Evolutionary conservation across 2,113 vertebrate genomes (phyloP).

Genomic region (Triplophysa dalaica): DNA sequence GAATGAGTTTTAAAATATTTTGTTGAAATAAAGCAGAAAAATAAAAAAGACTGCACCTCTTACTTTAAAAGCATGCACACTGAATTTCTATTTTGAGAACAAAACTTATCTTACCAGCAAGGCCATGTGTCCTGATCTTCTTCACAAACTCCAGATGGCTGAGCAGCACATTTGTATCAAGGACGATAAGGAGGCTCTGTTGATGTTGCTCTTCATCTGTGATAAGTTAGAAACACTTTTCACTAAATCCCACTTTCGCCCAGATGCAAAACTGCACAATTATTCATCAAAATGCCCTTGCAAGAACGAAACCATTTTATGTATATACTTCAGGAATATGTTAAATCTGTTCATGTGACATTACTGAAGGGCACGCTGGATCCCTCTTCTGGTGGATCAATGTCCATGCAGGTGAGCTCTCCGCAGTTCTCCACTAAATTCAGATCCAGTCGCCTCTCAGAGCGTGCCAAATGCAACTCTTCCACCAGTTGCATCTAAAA

Average conservation of each 20-base stretch:
- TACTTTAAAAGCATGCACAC: no score
- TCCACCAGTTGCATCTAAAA: conserved; percentile 83
- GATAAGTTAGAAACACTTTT: not conserved
- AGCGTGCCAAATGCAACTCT: conserved; percentile 83
- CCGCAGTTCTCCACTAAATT: conserved; percentile 78
- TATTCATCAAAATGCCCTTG: no score
- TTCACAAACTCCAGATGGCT: conserved; percentile 88
- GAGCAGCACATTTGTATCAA: conserved; percentile 94
- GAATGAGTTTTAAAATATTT: not conserved
- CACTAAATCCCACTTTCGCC: not conserved
- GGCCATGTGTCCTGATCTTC: conserved; percentile 76
- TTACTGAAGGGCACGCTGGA: conserved; percentile 67
- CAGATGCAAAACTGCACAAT: not conserved
- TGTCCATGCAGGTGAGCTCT: conserved; percentile 89
- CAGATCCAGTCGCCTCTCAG: conserved; percentile 76
- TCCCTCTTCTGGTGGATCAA: conserved; percentile 80
- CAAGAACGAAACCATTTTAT: no score
- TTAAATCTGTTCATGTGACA: conserved; percentile 2
- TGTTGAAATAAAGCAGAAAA: not conserved
- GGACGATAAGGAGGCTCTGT: conserved; percentile 79
- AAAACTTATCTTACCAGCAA: conserved; percentile 75
- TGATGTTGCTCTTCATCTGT: conserved; percentile 66
- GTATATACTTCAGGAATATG: no score
- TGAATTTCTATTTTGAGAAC: no score
- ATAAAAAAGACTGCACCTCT: no score